Evolutionary conservation across 2,113 vertebrate genomes (phyloP).

Genomic region (Etheostoma spectabile): DNA sequence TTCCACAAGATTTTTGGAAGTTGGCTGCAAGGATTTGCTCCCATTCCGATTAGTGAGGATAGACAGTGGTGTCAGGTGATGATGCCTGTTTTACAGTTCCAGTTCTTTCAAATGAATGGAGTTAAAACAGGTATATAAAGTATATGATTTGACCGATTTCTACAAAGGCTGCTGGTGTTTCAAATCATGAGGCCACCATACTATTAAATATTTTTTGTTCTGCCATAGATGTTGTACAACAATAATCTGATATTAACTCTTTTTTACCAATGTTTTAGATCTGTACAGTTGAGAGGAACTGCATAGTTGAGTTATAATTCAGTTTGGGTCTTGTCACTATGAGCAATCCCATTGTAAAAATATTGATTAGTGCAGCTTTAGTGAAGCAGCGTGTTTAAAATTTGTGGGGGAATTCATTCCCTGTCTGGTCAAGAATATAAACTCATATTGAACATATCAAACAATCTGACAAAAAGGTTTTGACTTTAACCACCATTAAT

Average conservation of each 20-base stretch:
- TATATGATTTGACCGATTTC: background rate
- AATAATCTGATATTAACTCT: background rate
- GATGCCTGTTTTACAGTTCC: background rate
- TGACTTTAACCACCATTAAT: background rate
- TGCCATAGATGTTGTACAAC: background rate
- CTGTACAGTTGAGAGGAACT: background rate
- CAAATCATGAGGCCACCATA: background rate
- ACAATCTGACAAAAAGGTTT: background rate
- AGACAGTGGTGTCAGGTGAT: no score
- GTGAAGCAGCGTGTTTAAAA: background rate
- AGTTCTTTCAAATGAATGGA: background rate
- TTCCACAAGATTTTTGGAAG: background rate
- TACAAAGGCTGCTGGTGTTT: background rate
- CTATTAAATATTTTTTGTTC: no score
- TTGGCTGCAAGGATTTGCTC: constrained; percentile 7
- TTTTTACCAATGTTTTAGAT: background rate
- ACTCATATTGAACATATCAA: background rate
- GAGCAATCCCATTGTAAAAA: background rate
- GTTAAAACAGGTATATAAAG: no score
- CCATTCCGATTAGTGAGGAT: no score
- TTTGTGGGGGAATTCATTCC: background rate
- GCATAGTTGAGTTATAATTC: background rate
- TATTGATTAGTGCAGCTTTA: background rate
- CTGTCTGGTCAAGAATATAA: background rate
- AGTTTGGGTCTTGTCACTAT: background rate